phyloP scores from a whole-genome alignment of 1,140 invertebrate species.

The Littorina saxatilis region DNA sequence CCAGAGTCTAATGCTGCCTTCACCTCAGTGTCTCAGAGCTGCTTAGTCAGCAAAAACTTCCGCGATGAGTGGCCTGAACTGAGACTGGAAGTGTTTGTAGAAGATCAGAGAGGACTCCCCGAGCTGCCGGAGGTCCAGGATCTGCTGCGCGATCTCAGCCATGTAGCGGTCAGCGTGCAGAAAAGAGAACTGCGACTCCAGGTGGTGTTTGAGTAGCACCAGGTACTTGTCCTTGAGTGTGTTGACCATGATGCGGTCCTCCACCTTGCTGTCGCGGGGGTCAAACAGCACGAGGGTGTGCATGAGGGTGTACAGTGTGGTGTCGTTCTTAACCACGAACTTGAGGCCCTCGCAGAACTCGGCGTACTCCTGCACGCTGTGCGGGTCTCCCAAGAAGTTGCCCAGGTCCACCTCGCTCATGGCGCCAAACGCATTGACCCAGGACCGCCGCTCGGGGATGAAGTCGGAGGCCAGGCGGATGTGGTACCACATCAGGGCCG shows the following conservation, averaged over 20 bases:
- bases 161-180: constrained; percentile 32
- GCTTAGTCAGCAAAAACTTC: background rate
- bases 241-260: constrained; percentile 11
- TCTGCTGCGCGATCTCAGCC: constrained; percentile 3
- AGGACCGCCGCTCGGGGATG: constrained; percentile 3
- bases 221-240: constrained; percentile 5
- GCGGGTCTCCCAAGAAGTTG: constrained; percentile 38
- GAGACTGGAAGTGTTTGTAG: constrained; percentile 15
- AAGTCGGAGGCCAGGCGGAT: constrained; percentile 1
- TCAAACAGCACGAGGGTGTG: constrained; percentile 25
- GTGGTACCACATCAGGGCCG: constrained; percentile 11
- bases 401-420: background rate
- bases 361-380: constrained; percentile 65
- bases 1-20: no score
- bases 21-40: no score
- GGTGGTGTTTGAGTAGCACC: constrained; percentile 33
- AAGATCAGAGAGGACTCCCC: background rate
- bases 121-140: background rate
- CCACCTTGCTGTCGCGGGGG: background rate
- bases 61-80: constrained; percentile 1
- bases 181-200: constrained; percentile 31
- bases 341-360: constrained; percentile 35
- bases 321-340: constrained; percentile 22
- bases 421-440: constrained; percentile 2
- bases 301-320: constrained; percentile 21